phyloP scores from a whole-genome alignment of 2,113 vertebrate genomes.

The Cettia cetti region DNA sequence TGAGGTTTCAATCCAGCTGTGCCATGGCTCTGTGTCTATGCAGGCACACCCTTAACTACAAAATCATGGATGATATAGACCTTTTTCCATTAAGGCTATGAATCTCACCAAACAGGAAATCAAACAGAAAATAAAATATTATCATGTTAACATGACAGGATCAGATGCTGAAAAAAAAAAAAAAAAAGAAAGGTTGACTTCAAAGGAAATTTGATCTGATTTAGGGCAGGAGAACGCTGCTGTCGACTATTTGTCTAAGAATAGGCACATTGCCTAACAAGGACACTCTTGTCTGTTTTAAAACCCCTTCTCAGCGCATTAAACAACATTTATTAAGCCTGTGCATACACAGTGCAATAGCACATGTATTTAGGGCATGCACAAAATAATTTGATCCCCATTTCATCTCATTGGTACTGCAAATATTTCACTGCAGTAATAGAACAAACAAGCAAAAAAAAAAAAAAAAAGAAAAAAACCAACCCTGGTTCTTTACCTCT shows the following conservation, averaged over 20 bases:
- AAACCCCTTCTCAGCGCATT: not conserved
- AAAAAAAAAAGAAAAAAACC: not conserved
- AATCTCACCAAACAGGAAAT: conserved; percentile 16
- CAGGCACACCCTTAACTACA: not conserved
- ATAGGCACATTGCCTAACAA: conserved; percentile 13
- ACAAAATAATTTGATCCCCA: not conserved
- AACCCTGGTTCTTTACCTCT: conserved; percentile 69
- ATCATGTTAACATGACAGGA: not conserved
- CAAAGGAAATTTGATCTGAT: conserved; percentile 26
- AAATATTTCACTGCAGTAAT: not conserved
- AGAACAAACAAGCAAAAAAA: not conserved
- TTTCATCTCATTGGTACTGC: not conserved
- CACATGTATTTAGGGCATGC: not conserved
- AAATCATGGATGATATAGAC: not conserved
- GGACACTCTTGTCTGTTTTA: not conserved
- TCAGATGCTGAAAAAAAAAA: not conserved
- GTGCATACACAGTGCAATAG: not conserved
- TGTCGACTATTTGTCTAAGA: conserved; percentile 51
- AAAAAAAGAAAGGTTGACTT: not conserved
- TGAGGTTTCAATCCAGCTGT: not conserved
- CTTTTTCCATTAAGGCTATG: not conserved
- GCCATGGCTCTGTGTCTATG: fast-evolving
- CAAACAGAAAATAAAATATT: conserved; percentile 19
- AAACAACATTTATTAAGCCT: not conserved
- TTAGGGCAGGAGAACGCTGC: not conserved